Evolutionary conservation across 1,140 invertebrate species (phyloP).

Genomic region (Apis dorsata): DNA sequence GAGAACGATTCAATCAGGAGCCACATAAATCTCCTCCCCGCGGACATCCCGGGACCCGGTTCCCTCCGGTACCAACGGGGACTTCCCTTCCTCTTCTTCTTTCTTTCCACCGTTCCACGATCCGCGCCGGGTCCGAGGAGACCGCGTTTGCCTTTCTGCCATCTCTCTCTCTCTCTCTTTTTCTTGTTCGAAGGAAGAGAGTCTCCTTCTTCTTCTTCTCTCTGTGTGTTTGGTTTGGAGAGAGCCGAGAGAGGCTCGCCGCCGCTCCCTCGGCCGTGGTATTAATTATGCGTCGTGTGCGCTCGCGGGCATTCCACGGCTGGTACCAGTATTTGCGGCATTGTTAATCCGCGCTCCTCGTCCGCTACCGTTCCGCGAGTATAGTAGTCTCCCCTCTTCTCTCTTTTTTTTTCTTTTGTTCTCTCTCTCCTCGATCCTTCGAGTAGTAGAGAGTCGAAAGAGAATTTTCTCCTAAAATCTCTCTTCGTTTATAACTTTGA

Average conservation of each 20-base stretch:
- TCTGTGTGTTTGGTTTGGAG: too few relatives aligned
- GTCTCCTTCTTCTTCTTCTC: too few relatives aligned
- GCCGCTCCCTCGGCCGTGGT: constrained; percentile 59
- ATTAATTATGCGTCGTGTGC: constrained; percentile 80
- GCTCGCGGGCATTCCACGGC: constrained; percentile 78
- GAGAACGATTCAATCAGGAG: constrained; percentile 81
- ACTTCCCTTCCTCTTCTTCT: constrained; percentile 53
- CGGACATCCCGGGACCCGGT: constrained; percentile 75
- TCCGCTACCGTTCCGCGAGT: constrained; percentile 74
- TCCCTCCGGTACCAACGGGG: constrained; percentile 54
- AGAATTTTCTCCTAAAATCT: constrained; percentile 23
- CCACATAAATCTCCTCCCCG: constrained; percentile 80
- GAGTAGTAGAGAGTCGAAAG: background rate
- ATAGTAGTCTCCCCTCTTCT: constrained; percentile 41
- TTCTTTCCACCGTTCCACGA: constrained; percentile 61
- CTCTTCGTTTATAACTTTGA: too few relatives aligned
- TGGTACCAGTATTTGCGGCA: constrained; percentile 79
- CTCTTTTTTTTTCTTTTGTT: background rate
- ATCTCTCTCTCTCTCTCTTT: constrained; percentile 26
- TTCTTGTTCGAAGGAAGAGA: too few relatives aligned
- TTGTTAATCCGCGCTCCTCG: constrained; percentile 78
- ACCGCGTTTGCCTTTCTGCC: constrained; percentile 3
- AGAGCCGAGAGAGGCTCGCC: constrained; percentile 50
- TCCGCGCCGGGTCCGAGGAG: constrained; percentile 31
- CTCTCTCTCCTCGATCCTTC: background rate